Evolutionary conservation across 2,797 vertebrate species (phyloP), one percentile per base, ranked within the genome.

Genomic region (Anguilla megastoma): DNA sequence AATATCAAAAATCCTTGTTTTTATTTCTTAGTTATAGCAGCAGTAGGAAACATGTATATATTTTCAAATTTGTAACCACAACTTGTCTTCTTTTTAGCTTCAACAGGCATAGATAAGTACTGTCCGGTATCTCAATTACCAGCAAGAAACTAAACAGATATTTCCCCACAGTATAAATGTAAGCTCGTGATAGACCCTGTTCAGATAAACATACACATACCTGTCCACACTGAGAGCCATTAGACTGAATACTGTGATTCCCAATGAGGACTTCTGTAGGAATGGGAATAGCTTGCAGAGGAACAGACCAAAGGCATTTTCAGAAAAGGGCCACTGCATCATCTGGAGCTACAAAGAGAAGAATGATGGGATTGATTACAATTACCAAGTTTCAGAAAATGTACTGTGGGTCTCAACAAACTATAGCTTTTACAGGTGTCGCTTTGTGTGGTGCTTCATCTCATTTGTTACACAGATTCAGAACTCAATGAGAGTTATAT

Each of bases 181-280:
- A 79, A 41, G 12, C 14, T 8, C 2, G 45, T 79, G 36, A 79
- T 3, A 79, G 16, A 45, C 14, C 33, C 74, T 76, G 33, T 36
- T 76, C 14, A 76, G 71, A 27, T 69, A 69, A 27, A 69, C 24
- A 69, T n/a, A 27, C 63, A 69, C 86, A 91, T 95, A 99, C 99
- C 99, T 99, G 97, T 99, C 98, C 86, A 99, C 98, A 10, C 99
- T 99, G 88, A 99, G 97, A 80, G 98, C 98, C 3, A 98, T 99
- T 93, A 99, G 95, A 92, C 98, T 99, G 91, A 99, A 97, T 18
- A 99, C 98, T 0, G 99, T 99, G 95, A 99, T 99, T 91, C 99
- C 99, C 91, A 98, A 98, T 0, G 99, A 99, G 56, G 98, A 97
- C 94, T 99, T 99, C 95, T 99, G 98, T 92, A 99, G 93, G 92